Evolutionary conservation across 2,113 vertebrate genomes (phyloP), one percentile per base, ranked within the genome.

Genomic region (Perognathus longimembris): DNA sequence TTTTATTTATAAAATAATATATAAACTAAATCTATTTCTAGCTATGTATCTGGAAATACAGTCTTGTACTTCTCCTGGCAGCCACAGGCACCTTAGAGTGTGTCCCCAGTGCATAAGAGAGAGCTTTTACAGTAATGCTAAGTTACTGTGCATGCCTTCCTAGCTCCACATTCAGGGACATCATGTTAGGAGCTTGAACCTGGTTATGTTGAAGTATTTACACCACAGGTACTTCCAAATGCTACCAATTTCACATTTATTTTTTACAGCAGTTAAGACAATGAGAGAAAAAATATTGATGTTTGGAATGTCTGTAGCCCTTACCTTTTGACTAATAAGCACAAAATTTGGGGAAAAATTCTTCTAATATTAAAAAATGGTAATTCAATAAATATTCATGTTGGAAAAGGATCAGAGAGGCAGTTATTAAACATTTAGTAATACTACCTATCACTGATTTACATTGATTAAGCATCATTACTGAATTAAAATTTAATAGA

Each of bases 161-260:
- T 66, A 85, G 87, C 18, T 59, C 57, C 57, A 59, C 57, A 59
- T 59, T 59, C 57, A 59, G 15, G 12, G 57, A 59, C 57, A 71
- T 57, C 54, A 45, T 50, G 21, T 85, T 45, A 69, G 63, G 36
- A 57, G 32, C 21, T 87, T 95, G 64, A 77, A 67, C 32, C 50
- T 34, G 42, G 32, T 45, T 7, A 24, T 50, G 2, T 24, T 71
- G 50, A 63, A 80, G 26, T 82, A 64, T 59, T 86, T 82, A 66
- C 34, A 73, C 64, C 78, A 67, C 42, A 92, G 54, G 66, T 70
- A 86, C 81, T 77, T 80, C 36, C 24, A 82, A 82, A 71, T 92
- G 36, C 64, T 83, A 38, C 57, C 83, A 28, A 40, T 90, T 7
- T n/a, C 28, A 22, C 22, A 30, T 78, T 82, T 2, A 18, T 59